Conservation (phyloP, 2,888 invertebrate species). For the Dascillus cervinus region DNA sequence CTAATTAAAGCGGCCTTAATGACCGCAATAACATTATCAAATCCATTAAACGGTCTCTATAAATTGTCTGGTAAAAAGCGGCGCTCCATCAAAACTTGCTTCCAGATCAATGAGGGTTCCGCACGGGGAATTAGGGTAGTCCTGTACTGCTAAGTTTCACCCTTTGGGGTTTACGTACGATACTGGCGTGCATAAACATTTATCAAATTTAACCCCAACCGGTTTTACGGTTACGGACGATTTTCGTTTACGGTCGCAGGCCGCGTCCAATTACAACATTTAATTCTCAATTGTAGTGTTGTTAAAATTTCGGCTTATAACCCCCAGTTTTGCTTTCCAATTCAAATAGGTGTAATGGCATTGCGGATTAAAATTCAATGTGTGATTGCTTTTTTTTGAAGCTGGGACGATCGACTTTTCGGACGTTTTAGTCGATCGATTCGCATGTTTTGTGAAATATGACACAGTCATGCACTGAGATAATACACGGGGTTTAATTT, state of each 20-base stretch:
- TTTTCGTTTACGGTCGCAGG: slow-evolving; percentile 17
- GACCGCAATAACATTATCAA: slow-evolving; percentile 30
- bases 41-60: slow-evolving; percentile 27
- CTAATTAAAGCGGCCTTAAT: slow-evolving; percentile 28
- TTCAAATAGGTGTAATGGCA: slow-evolving; percentile 22
- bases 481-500: too few relatives aligned
- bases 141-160: slow-evolving; percentile 20
- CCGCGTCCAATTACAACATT: slow-evolving; percentile 30
- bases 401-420: too few relatives aligned
- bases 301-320: slow-evolving; percentile 31
- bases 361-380: slow-evolving; percentile 23
- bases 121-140: slow-evolving; percentile 20
- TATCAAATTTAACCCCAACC: slow-evolving; percentile 25
- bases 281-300: slow-evolving; percentile 30
- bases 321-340: slow-evolving; percentile 19
- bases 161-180: slow-evolving; percentile 23
- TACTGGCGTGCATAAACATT: slow-evolving; percentile 24
- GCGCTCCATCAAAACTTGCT: too few relatives aligned
- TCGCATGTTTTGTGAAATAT: too few relatives aligned
- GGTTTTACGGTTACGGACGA: slow-evolving; percentile 17
- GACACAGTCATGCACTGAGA: too few relatives aligned
- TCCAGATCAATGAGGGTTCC: slow-evolving; percentile 24
- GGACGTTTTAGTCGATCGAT: too few relatives aligned
- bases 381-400: too few relatives aligned
- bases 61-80: slow-evolving; percentile 16